phyloP scores from a whole-genome alignment of 2,888 invertebrate species.

The Agelastica alni region DNA sequence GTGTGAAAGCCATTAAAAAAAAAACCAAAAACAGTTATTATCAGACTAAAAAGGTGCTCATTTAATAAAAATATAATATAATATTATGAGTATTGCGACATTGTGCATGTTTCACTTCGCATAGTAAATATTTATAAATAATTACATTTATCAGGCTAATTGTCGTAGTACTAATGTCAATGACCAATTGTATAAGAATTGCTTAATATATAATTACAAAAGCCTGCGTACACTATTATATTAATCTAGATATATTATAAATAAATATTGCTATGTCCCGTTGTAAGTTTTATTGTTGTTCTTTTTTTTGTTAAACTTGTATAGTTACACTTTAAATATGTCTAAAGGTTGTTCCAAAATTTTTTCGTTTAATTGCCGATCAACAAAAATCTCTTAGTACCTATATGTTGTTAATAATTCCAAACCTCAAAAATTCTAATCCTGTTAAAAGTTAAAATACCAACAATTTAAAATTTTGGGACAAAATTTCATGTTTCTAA shows the following conservation, averaged over 20 bases:
- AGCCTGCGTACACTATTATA: conserved; percentile 5
- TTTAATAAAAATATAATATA: conserved; percentile 2
- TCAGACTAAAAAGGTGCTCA: conserved; percentile 55
- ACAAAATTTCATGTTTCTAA: too few species aligned
- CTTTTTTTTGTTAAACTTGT: conserved; percentile 22
- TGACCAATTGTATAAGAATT: conserved; percentile 35
- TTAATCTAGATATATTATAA: neutral
- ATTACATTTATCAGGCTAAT: conserved; percentile 15
- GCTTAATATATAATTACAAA: conserved; percentile 19
- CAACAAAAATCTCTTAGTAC: too few species aligned
- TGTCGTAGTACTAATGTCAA: conserved; percentile 23
- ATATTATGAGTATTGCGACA: too few species aligned
- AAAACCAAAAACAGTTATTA: conserved; percentile 32
- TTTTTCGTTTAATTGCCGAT: too few species aligned
- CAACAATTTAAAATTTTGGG: too few species aligned
- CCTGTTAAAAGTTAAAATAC: too few species aligned
- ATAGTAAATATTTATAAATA: neutral
- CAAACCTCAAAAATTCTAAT: too few species aligned
- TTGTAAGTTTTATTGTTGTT: conserved; percentile 16
- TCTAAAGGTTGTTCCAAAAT: too few species aligned
- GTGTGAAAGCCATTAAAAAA: too few species aligned
- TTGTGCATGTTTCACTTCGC: neutral
- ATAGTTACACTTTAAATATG: conserved; percentile 27
- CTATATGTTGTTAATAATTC: too few species aligned
- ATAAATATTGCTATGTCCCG: conserved; percentile 3